Evolutionary conservation across 92 coral and sea anemone species (phyloP).

Genomic region (Phenganax marumi): DNA sequence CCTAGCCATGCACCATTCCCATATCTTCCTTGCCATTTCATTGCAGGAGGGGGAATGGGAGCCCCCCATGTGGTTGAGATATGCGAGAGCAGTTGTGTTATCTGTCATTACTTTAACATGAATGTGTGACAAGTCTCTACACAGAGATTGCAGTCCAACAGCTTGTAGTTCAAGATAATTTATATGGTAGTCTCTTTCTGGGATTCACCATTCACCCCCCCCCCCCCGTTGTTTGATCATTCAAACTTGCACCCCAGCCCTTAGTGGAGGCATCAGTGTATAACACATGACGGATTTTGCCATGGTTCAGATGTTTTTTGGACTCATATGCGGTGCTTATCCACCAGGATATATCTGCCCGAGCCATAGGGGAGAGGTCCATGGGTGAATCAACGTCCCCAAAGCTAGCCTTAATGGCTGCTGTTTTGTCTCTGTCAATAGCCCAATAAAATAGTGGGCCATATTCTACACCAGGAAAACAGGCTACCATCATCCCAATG

Average conservation of each 20-base stretch:
- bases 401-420: slow-evolving; percentile 9
- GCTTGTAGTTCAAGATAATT: slow-evolving; percentile 52
- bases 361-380: slow-evolving; percentile 23
- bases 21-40: neutral
- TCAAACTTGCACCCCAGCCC: slow-evolving; percentile 51
- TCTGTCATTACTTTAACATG: neutral
- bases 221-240: slow-evolving; percentile 37
- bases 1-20: slow-evolving; percentile 23
- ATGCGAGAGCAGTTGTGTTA: slow-evolving; percentile 6
- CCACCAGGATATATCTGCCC: slow-evolving; percentile 30
- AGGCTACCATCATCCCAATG: slow-evolving; percentile 56
- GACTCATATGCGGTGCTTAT: neutral
- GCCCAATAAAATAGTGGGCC: slow-evolving; percentile 39
- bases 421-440: slow-evolving; percentile 46
- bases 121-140: neutral
- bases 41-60: neutral
- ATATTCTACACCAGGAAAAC: slow-evolving; percentile 43
- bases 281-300: slow-evolving; percentile 28
- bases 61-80: slow-evolving; percentile 14
- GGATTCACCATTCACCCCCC: slow-evolving; percentile 51
- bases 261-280: slow-evolving; percentile 55
- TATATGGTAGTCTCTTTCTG: slow-evolving; percentile 42
- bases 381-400: slow-evolving; percentile 32
- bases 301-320: slow-evolving; percentile 12
- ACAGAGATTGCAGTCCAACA: slow-evolving; percentile 33